Conservation (phyloP, 2,797 vertebrate species). For the Apogon hyalosoma region DNA sequence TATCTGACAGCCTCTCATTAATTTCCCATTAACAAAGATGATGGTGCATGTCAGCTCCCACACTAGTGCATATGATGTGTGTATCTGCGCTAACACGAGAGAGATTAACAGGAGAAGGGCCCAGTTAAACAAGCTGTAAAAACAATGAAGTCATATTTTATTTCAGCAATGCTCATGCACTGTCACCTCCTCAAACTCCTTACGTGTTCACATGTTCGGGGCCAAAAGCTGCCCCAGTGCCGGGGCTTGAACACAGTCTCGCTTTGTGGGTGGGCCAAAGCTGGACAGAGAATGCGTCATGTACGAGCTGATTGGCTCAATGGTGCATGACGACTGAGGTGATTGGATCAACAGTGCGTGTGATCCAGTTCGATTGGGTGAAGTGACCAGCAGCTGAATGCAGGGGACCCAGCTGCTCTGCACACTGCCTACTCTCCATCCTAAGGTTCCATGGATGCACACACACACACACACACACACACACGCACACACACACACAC, state of each 20-base stretch:
- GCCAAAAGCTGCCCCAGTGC: neutral
- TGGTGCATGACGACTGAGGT: conserved; percentile 55
- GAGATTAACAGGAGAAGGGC: conserved; percentile 21
- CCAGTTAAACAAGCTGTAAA: conserved; percentile 17
- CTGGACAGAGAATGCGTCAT: conserved; percentile 16
- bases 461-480: neutral
- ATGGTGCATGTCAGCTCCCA: conserved; percentile 41
- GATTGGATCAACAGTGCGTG: conserved; percentile 74
- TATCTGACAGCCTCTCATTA: conserved; percentile 66
- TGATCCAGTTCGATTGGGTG: conserved; percentile 70
- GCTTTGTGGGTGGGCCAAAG: conserved; percentile 39
- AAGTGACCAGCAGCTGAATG: conserved; percentile 61
- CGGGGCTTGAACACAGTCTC: conserved; percentile 17
- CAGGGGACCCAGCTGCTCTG: conserved; percentile 61
- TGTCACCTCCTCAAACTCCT: neutral
- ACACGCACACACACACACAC: neutral
- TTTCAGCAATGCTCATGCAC: neutral
- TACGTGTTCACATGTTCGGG: neutral
- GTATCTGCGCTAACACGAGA: conserved; percentile 4
- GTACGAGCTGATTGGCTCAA: conserved; percentile 68
- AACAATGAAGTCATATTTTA: conserved; percentile 15
- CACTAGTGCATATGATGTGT: conserved; percentile 7
- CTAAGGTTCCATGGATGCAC: neutral
- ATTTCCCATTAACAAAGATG: conserved; percentile 59
- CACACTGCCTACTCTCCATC: conserved; percentile 5